A percentile compares a stretch with the other conserved stretches of the same genome.
Evolutionary conservation across 2,113 vertebrate species (phyloP).

Genomic region (Perccottus glenii): DNA sequence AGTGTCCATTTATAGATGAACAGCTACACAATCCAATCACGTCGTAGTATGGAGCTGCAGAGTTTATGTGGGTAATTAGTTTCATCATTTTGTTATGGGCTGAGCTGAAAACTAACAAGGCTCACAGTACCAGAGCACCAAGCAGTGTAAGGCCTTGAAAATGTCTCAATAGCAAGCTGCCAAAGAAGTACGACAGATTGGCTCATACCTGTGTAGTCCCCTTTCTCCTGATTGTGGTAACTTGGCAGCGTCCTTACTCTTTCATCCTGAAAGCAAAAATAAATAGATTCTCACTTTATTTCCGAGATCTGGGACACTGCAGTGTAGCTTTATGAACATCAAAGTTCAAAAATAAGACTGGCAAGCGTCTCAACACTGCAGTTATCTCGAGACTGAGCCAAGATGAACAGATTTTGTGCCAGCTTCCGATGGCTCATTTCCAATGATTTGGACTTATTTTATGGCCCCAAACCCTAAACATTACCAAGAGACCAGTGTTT

Average conservation of each 20-base stretch:
- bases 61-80: constrained; percentile 55
- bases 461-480: constrained; percentile 36
- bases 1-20: constrained; percentile 54
- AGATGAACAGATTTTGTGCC: constrained; percentile 49
- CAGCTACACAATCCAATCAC: constrained; percentile 14
- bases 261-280: constrained; percentile 42
- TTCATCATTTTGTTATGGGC: constrained; percentile 39
- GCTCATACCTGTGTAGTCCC: constrained; percentile 11
- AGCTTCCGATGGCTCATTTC: constrained; percentile 42
- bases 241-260: constrained; percentile 11
- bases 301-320: constrained; percentile 38
- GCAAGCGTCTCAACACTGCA: constrained; percentile 45
- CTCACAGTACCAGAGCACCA: constrained; percentile 46
- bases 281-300: constrained; percentile 50
- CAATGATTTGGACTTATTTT: constrained; percentile 44
- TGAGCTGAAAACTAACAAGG: constrained; percentile 4
- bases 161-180: constrained; percentile 36
- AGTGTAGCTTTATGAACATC: constrained; percentile 31
- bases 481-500: constrained; percentile 32
- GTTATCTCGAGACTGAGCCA: constrained; percentile 48
- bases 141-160: constrained; percentile 44
- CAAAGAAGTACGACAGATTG: constrained; percentile 22
- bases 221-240: constrained; percentile 3
- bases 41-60: constrained; percentile 19
- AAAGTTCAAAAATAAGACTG: constrained; percentile 41